Conservation (phyloP, 2,888 invertebrate genomes). For the Folsomia candida region DNA sequence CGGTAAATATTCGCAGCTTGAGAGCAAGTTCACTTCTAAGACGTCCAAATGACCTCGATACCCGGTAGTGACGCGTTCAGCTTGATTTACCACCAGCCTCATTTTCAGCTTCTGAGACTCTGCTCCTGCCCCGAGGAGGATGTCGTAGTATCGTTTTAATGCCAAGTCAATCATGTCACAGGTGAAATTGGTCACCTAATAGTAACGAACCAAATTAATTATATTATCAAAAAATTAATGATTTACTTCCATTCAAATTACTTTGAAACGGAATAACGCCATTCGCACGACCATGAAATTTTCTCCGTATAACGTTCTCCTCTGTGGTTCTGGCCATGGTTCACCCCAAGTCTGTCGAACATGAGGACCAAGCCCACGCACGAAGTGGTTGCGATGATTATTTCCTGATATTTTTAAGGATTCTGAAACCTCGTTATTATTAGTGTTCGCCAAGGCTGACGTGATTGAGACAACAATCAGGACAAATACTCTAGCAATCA, state of each 20-base stretch:
- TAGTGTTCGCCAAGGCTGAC: no score
- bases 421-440: no score
- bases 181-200: conserved; percentile 55
- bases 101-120: background rate
- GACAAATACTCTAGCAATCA: no score
- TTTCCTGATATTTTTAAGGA: no score
- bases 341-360: conserved; percentile 63
- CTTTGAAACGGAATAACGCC: conserved; percentile 55
- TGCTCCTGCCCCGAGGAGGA: conserved; percentile 53
- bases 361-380: conserved; percentile 41
- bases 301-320: conserved; percentile 53
- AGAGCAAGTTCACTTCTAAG: conserved; percentile 61
- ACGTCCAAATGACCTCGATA: conserved; percentile 56
- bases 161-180: conserved; percentile 63
- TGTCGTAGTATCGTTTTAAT: conserved; percentile 58
- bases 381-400: no score
- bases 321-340: conserved; percentile 68
- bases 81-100: background rate
- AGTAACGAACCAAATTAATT: conserved; percentile 7
- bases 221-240: background rate
- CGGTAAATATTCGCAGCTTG: conserved; percentile 67
- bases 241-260: conserved; percentile 40
- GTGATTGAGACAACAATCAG: no score
- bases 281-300: conserved; percentile 57
- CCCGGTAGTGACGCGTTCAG: conserved; percentile 36